Evolutionary conservation across 64 coral and sea anemone species (phyloP).

Genomic region (Trachythela sp.): DNA sequence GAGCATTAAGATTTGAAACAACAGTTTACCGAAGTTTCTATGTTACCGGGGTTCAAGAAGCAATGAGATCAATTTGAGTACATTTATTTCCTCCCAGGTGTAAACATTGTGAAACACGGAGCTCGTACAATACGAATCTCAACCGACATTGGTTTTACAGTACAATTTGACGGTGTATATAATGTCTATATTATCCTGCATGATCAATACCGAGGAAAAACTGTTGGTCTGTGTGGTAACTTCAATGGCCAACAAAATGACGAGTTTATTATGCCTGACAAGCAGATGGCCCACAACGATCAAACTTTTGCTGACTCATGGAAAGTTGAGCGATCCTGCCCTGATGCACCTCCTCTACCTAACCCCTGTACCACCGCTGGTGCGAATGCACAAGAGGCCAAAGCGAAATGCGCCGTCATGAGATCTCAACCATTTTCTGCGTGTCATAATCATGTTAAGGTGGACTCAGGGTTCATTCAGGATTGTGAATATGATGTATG

Average conservation of each 20-base stretch:
- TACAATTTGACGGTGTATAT: not conserved
- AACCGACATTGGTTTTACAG: not conserved
- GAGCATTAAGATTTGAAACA: too few relatives aligned
- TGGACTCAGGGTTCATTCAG: not conserved
- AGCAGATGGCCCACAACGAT: not conserved
- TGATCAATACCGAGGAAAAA: not conserved
- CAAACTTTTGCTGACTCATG: not conserved
- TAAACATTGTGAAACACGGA: not conserved
- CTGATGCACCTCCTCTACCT: not conserved
- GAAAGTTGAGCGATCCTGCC: not conserved
- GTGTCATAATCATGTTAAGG: not conserved
- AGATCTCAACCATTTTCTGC: not conserved
- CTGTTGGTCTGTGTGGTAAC: not conserved
- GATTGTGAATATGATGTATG: slow-evolving; percentile 14
- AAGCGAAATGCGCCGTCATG: not conserved
- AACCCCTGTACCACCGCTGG: not conserved
- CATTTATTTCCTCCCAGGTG: not conserved
- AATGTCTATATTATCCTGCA: not conserved
- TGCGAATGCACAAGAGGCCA: not conserved
- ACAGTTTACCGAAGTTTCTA: too few relatives aligned
- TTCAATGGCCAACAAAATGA: not conserved
- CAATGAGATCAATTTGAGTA: not conserved
- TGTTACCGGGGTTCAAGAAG: too few relatives aligned
- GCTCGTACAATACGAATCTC: not conserved
- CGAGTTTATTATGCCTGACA: not conserved